A percentile compares a stretch with the other conserved stretches of the same genome.
These are phyloP conservation scores for Danio aesculapii DNA, from an alignment of 2,797 vertebrate genomes.

Conservation along the genomic window DNA sequence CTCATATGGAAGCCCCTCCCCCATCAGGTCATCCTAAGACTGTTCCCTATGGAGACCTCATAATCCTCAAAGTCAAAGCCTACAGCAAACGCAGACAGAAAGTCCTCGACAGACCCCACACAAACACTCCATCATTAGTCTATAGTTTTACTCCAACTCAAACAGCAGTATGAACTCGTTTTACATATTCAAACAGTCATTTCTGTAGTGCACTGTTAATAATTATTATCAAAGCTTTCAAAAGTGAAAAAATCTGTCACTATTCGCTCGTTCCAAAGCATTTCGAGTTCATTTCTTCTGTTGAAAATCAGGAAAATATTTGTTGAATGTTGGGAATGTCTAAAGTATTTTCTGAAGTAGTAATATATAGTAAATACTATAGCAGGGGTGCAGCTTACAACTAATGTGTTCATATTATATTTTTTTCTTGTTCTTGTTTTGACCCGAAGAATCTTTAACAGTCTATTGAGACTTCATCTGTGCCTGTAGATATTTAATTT, in stretches of 20 bases:
- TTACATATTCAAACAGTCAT: neutral
- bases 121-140: neutral
- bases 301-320: no score
- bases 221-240: neutral
- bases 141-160: neutral
- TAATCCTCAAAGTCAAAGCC: slow-evolving; percentile 44
- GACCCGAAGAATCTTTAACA: neutral
- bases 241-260: no score
- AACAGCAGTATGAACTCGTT: neutral
- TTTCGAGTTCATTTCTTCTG: neutral
- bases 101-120: neutral
- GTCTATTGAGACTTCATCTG: neutral
- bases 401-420: slow-evolving; percentile 50
- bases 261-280: no score
- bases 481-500: neutral
- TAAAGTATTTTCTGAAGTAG: no score
- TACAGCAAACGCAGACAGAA: slow-evolving; percentile 1
- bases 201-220: neutral
- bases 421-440: slow-evolving; percentile 9
- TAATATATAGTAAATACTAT: no score
- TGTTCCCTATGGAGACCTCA: slow-evolving; percentile 37
- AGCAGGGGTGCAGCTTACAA: slow-evolving; percentile 67
- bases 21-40: slow-evolving; percentile 21
- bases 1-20: slow-evolving; percentile 43
- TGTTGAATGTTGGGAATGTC: no score